Evolutionary conservation across 2,113 vertebrate species (phyloP), one percentile per base, ranked within the genome.

Genomic region (Onychostruthus taczanowskii): DNA sequence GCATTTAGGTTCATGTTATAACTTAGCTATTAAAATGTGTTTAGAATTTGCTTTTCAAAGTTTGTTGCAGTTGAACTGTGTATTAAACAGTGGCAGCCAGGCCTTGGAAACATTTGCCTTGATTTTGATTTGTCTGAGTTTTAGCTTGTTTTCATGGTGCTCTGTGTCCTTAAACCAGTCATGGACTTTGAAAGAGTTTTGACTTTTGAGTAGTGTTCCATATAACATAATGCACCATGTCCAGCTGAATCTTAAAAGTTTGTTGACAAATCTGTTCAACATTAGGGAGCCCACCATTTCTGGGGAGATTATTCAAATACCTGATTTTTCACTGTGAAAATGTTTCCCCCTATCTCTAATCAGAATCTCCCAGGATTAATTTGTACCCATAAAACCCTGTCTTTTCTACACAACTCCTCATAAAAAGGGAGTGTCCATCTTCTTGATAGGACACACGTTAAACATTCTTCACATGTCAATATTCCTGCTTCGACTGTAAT

Each of bases 361-460:
- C 4, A 20, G 31, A 70, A 22, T 70, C 3, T 64, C 28, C 8
- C 44, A 66, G 56, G 21, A 24, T 7, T 70, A 19, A n/a, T 1
- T 63, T 58, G 4, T 13, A 5, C 12, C 23, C 44, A n/a, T 47
- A 52, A 37, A 5, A 17, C 39, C 16, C 66, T 31, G 4, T 10
- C 39, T 59, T 76, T 47, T 61, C 44, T 21, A 8, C 7, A 5
- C 0, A 0, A 23, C 4, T 64, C 22, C 30, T 43, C 1, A 3
- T 55, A 11, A 18, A 66, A 80, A 39, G 2, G 17, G 4, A 44
- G 5, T 23, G 20, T 43, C 3, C 31, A 35, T n/a, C 67, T 47
- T 43, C 75, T 72, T n/a, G 67, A 31, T 7, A n/a, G 44, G 31
- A 4, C 23, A 35, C 6, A 7, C 13, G 72, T 66, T 6, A 27